Percentiles rank a stretch among this genome's conserved stretches.
Conservation (phyloP, 2,797 vertebrate genomes). For the Alcedo quadribrachys region DNA sequence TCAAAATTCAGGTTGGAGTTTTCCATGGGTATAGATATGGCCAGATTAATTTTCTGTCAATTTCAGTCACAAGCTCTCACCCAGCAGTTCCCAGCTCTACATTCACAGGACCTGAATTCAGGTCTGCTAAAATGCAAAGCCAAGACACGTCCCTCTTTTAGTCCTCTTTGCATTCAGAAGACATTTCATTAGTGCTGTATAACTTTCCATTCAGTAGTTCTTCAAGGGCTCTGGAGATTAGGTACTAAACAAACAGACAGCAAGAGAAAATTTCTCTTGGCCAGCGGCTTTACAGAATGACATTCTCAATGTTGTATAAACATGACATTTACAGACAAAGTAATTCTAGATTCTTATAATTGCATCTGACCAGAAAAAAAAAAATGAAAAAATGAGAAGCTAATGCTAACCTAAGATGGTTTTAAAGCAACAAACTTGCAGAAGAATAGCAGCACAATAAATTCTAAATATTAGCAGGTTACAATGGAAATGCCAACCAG, state of each 20-base stretch:
- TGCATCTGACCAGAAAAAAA: constrained; percentile 47
- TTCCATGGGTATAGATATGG: not conserved
- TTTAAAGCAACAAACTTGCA: constrained; percentile 41
- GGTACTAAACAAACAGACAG: not conserved
- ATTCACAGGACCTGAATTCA: not conserved
- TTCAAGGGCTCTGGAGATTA: not conserved
- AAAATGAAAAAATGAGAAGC: constrained; percentile 26
- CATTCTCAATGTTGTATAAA: constrained; percentile 57
- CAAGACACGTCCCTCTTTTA: not conserved
- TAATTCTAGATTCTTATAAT: constrained; percentile 63
- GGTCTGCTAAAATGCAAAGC: not conserved
- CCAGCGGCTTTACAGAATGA: constrained; percentile 14
- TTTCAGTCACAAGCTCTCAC: not conserved
- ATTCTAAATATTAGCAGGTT: not conserved
- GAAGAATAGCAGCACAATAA: not conserved
- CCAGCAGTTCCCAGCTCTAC: not conserved
- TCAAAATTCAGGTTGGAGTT: not conserved
- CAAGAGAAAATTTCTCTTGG: not conserved
- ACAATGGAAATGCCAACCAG: not conserved
- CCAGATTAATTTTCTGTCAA: not conserved
- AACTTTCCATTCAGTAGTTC: not conserved
- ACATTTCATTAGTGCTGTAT: constrained; percentile 37
- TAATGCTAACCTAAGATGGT: constrained; percentile 58
- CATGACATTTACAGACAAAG: constrained; percentile 68
- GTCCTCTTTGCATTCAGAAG: constrained; percentile 18